Conservation (phyloP, 2,888 invertebrate genomes). For the Lycaena phlaeas region DNA sequence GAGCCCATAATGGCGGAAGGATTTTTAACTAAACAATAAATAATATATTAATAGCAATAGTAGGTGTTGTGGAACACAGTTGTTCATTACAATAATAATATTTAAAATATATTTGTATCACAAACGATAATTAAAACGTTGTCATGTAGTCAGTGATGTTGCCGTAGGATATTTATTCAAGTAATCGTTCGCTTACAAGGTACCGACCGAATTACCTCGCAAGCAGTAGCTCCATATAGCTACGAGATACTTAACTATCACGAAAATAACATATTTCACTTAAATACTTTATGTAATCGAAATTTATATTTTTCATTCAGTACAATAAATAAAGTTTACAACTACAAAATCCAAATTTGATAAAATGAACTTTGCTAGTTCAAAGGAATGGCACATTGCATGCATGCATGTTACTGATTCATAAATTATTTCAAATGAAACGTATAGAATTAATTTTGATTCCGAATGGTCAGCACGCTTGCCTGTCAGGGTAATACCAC, state of each 20-base stretch:
- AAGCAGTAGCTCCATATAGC: conserved; percentile 44
- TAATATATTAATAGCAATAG: conserved; percentile 30
- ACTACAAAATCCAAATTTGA: conserved; percentile 35
- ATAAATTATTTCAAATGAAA: conserved; percentile 32
- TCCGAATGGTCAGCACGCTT: conserved; percentile 66
- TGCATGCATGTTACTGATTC: conserved; percentile 50
- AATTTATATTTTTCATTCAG: conserved; percentile 43
- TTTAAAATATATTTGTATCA: conserved; percentile 33
- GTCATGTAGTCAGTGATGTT: conserved; percentile 50
- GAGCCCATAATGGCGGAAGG: conserved; percentile 41
- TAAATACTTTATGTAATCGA: conserved; percentile 51
- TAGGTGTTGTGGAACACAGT: conserved; percentile 25
- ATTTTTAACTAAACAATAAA: conserved; percentile 37
- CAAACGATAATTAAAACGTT: conserved; percentile 32
- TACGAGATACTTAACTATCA: conserved; percentile 64
- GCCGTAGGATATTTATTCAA: conserved; percentile 20
- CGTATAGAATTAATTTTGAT: conserved; percentile 60
- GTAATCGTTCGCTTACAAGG: conserved; percentile 29
- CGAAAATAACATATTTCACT: conserved; percentile 62
- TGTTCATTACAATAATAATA: conserved; percentile 31
- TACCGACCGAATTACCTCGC: conserved; percentile 53
- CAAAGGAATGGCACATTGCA: conserved; percentile 67
- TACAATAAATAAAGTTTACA: conserved; percentile 36
- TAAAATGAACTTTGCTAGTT: conserved; percentile 43
- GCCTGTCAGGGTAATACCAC: conserved; percentile 86